phyloP scores from a whole-genome alignment of 2,888 invertebrate genomes.

The Stenotaenia linearis region DNA sequence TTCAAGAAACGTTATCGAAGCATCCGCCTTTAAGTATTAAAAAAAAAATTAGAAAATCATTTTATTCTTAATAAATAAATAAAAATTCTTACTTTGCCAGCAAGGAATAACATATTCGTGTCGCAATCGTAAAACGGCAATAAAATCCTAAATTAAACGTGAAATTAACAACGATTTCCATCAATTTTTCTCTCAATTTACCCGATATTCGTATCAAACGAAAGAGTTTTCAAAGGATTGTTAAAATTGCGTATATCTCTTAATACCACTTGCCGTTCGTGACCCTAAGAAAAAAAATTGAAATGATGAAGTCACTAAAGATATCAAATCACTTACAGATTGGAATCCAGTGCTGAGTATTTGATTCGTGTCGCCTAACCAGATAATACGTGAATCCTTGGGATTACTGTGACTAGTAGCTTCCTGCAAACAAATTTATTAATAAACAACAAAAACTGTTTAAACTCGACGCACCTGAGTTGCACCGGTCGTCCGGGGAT shows the following conservation, averaged over 20 bases:
- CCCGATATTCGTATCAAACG: slow-evolving; percentile 81
- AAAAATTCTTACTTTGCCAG: slow-evolving; percentile 67
- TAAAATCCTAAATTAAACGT: slow-evolving; percentile 51
- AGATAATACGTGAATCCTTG: slow-evolving; percentile 84
- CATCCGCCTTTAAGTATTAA: slow-evolving; percentile 58
- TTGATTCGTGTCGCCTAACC: slow-evolving; percentile 77
- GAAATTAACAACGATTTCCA: not conserved
- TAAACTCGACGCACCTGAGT: slow-evolving; percentile 39
- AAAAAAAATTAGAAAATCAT: slow-evolving; percentile 22
- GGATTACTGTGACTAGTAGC: slow-evolving; percentile 77
- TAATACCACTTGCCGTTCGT: slow-evolving; percentile 79
- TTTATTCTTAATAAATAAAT: too few relatives aligned
- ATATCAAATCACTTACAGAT: slow-evolving; percentile 51
- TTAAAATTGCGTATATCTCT: slow-evolving; percentile 77
- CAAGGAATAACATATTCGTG: slow-evolving; percentile 90
- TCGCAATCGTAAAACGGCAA: slow-evolving; percentile 91
- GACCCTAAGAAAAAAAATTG: slow-evolving; percentile 52
- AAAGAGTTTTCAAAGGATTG: slow-evolving; percentile 68
- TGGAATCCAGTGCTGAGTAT: slow-evolving; percentile 87
- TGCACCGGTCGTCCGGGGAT: slow-evolving; percentile 45
- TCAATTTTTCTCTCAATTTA: slow-evolving; percentile 41
- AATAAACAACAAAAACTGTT: slow-evolving; percentile 24
- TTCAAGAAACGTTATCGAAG: slow-evolving; percentile 84
- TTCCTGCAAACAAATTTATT: slow-evolving; percentile 41
- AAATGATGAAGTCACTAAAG: not conserved